These are phyloP conservation scores for Willowsia nigromaculata DNA, from an alignment of 2,888 invertebrate genomes.

Conservation along the genomic window DNA sequence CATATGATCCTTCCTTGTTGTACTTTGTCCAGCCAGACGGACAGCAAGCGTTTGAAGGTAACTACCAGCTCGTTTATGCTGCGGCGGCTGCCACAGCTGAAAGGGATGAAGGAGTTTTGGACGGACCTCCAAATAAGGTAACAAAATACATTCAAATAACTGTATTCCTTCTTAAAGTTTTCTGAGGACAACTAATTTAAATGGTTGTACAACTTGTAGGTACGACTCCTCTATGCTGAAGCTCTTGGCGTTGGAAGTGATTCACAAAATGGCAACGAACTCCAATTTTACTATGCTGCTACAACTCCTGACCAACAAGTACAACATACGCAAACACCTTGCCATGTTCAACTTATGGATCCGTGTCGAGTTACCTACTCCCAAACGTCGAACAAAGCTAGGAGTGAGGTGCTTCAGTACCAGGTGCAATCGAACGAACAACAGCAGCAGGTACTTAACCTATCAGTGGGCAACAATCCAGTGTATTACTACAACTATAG, in stretches of 20 bases:
- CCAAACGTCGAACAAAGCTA: not conserved
- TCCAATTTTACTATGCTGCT: conserved; percentile 75
- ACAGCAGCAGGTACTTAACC: conserved; percentile 44
- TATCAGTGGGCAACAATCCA: not conserved
- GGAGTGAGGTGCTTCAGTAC: conserved; percentile 64
- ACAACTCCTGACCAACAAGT: conserved; percentile 75
- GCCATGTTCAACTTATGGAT: conserved; percentile 46
- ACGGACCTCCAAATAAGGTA: conserved; percentile 70
- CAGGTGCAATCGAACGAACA: conserved; percentile 1
- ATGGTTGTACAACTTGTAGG: not conserved
- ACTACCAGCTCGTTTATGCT: conserved; percentile 58
- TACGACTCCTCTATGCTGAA: conserved; percentile 75
- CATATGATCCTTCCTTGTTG: conserved; percentile 54
- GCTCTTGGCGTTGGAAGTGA: conserved; percentile 71
- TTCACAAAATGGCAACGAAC: conserved; percentile 54
- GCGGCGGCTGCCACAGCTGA: conserved; percentile 75
- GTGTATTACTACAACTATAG: conserved; percentile 25
- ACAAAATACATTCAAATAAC: not conserved
- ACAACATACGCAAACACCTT: conserved; percentile 37
- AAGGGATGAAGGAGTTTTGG: conserved; percentile 63
- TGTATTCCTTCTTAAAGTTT: not conserved
- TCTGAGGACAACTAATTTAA: not conserved
- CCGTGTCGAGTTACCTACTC: conserved; percentile 55
- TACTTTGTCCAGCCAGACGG: conserved; percentile 60
- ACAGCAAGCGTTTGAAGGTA: not conserved